phyloP scores from a whole-genome alignment of 1,140 invertebrate species.

The Steinernema khuongi region DNA sequence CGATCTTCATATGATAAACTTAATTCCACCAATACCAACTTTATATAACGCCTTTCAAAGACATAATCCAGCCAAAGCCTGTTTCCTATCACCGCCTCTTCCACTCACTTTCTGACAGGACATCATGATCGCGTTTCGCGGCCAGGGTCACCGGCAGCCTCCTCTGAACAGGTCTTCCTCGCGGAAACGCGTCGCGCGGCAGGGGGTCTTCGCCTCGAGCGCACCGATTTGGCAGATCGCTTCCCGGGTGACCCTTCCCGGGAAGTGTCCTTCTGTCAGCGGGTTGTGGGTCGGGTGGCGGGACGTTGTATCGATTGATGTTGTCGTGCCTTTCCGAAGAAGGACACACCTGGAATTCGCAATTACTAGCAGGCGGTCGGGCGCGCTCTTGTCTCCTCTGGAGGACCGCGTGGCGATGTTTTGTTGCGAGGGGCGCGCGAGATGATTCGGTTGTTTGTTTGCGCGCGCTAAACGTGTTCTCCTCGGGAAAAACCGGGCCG shows the following conservation, averaged over 20 bases:
- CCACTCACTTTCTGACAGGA: too few relatives aligned
- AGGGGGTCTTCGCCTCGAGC: too few relatives aligned
- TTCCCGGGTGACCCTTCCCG: neutral
- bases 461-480: neutral
- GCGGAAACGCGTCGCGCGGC: too few relatives aligned
- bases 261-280: slow-evolving; percentile 1
- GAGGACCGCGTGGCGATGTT: neutral
- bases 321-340: neutral
- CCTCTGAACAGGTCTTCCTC: too few relatives aligned
- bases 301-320: neutral
- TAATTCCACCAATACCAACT: too few relatives aligned
- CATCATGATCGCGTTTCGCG: too few relatives aligned
- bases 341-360: neutral
- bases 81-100: too few relatives aligned
- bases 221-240: neutral
- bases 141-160: too few relatives aligned
- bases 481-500: neutral
- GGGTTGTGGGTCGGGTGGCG: neutral
- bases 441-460: neutral
- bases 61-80: too few relatives aligned
- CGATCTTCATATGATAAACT: too few relatives aligned
- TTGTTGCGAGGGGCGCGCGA: neutral
- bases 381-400: neutral
- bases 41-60: too few relatives aligned
- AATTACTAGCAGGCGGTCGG: neutral